Base-by-base conservation (phyloP, 2,888 invertebrate genomes). In the Julus scanicus region DNA sequence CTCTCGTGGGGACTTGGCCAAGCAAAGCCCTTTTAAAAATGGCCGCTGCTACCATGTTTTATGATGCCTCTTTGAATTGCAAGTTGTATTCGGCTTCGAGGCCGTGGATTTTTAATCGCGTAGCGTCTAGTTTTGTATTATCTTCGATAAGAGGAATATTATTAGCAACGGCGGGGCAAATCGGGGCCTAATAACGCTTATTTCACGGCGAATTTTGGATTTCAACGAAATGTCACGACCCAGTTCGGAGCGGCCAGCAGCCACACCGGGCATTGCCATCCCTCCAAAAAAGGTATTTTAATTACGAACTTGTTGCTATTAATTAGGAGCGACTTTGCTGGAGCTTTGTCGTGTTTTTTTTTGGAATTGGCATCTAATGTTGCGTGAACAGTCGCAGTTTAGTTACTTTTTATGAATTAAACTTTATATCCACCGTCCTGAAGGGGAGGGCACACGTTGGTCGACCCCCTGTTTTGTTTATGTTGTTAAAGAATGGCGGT, bases 251-350 rank as follows among this genome's bases (percentile, higher is more conserved):
- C 20, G 71, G 29, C 71, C 71, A 17, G 11, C 29, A 8, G 20
- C 71, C 71, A 29, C 71, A 71, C 71, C 20, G 71, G 71, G 20
- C 71, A 71, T 71, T 71, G 71, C 20, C 71, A 71, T 71, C 9
- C 71, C 71, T 71, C 71, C 29, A 20, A 71, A 71, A 71, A 71
- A 71, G 71, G 71, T 71, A 71, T 9, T 29, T 71, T 2, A 71
- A 29, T 71, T 20, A 6, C 71, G 29, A 63, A 63, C 63, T 63
- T 63, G 63, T 63, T 63, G 63, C 17, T 20, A 0, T 20, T 71
- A 71, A 71, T 71, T 71, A 71, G n/a, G 29, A 29, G 6, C 20
- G n/a, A n/a, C 63, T n/a, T 17, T 17, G 15, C 53, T 53, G 63
- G 63, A 63, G 17, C 4, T 53, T 15, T n/a, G 17, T 17, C 2